Conservation (phyloP, 2,113 vertebrate species). For the Clarias macrocephalus region DNA sequence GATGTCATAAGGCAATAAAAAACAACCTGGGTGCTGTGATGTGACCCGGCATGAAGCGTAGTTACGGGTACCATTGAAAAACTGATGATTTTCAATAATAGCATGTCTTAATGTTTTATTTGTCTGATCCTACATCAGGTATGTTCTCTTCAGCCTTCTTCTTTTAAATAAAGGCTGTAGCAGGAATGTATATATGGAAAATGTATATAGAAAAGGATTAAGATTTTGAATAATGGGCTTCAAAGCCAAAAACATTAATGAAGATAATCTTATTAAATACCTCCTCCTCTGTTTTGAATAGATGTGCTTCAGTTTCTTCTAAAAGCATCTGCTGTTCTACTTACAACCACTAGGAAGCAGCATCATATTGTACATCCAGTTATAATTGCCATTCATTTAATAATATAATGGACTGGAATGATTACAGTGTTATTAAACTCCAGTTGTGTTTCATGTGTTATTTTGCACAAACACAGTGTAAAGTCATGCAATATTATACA, state of each 20-base stretch:
- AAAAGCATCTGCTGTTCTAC: not conserved
- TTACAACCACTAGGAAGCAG: constrained; percentile 25
- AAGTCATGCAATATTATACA: not conserved
- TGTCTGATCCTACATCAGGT: not conserved
- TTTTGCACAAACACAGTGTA: not conserved
- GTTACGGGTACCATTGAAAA: not conserved
- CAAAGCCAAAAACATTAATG: not conserved
- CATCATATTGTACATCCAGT: not conserved
- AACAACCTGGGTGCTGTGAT: not conserved
- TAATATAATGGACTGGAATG: not conserved
- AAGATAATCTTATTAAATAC: too few species aligned
- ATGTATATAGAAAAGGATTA: not conserved
- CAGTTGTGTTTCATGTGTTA: not conserved
- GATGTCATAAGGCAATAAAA: not conserved
- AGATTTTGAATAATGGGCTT: not conserved
- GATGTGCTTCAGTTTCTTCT: not conserved
- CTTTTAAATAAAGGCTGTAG: not conserved
- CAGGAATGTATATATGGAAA: not conserved
- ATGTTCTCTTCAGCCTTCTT: not conserved
- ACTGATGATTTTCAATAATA: not conserved
- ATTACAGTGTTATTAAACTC: not conserved
- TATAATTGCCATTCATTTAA: not conserved
- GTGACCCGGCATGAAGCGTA: too few species aligned
- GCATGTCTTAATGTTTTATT: not conserved
- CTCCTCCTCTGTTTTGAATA: not conserved